Percentiles rank a stretch among this genome's conserved stretches.
Evolutionary conservation across 1,140 invertebrate species (phyloP).

Genomic region (Ruditapes philippinarum): DNA sequence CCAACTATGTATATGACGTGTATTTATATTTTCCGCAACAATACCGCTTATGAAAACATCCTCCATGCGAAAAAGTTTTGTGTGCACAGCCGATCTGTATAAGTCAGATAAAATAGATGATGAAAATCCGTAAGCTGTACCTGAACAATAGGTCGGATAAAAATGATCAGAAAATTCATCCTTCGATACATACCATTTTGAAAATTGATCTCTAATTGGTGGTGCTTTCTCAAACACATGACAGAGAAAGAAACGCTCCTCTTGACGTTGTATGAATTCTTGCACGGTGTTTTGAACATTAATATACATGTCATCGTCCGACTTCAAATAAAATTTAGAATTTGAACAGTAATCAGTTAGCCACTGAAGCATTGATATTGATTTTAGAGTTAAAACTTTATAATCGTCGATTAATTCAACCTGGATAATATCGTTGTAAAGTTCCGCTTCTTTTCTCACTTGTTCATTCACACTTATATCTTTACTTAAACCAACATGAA

Average conservation of each 20-base stretch:
- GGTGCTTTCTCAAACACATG: constrained; percentile 64
- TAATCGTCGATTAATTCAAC: constrained; percentile 93
- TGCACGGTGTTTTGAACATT: constrained; percentile 68
- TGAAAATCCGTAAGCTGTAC: constrained; percentile 85
- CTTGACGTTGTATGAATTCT: neutral
- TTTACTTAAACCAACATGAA: constrained; percentile 90
- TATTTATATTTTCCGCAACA: constrained; percentile 65
- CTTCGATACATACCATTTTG: constrained; percentile 86
- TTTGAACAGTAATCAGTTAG: constrained; percentile 89
- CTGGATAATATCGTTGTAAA: constrained; percentile 92
- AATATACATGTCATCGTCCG: constrained; percentile 86
- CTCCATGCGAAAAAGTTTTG: constrained; percentile 82
- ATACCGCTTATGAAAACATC: constrained; percentile 86
- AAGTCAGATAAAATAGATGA: constrained; percentile 78
- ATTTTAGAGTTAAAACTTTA: constrained; percentile 95
- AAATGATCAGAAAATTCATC: constrained; percentile 80
- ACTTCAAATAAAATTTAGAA: constrained; percentile 88
- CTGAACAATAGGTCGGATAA: constrained; percentile 84
- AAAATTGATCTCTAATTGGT: constrained; percentile 77
- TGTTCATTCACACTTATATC: constrained; percentile 84
- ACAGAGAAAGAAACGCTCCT: constrained; percentile 69
- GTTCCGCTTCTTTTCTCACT: constrained; percentile 88
- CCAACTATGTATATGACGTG: constrained; percentile 55
- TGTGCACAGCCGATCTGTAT: constrained; percentile 75
- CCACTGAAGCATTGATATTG: constrained; percentile 94